These are phyloP conservation scores for Cyanoramphus novaezelandiae DNA, from an alignment of 2,113 vertebrate genomes.

Conservation along the genomic window DNA sequence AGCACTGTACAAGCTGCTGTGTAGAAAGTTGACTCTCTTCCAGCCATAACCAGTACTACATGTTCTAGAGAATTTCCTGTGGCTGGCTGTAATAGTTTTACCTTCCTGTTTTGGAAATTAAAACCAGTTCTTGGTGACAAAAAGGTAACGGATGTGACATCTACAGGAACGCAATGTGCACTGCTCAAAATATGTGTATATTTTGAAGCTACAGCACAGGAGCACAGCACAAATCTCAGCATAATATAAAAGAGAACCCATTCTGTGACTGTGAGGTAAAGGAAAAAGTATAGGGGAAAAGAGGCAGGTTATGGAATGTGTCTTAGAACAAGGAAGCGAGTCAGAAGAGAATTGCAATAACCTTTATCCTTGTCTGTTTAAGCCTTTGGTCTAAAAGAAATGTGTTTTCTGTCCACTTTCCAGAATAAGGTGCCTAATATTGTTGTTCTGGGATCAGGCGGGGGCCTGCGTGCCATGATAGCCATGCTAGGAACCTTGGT, in stretches of 20 bases:
- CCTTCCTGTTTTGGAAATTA: neutral
- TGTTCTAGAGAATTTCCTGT: neutral
- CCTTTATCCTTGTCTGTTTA: neutral
- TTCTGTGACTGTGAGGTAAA: neutral
- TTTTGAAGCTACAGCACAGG: neutral
- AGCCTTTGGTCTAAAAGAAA: neutral
- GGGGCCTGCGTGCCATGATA: slow-evolving; percentile 68
- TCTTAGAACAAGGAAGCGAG: neutral
- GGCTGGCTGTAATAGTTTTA: neutral
- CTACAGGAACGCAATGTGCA: neutral
- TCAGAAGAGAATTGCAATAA: neutral
- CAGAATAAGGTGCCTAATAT: slow-evolving; percentile 55
- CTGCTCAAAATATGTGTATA: neutral
- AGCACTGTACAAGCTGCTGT: neutral
- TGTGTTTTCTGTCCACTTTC: neutral
- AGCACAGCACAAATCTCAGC: neutral
- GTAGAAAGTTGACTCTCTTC: neutral
- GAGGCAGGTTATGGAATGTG: neutral
- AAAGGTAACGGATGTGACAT: neutral
- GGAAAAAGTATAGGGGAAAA: neutral
- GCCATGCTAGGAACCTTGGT: slow-evolving; percentile 60
- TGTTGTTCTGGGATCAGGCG: slow-evolving; percentile 67
- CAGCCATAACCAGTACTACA: neutral
- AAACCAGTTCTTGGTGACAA: neutral
- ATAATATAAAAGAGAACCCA: neutral